Evolutionary conservation across 1,140 invertebrate genomes (phyloP), one percentile per base, ranked within the genome.

Genomic region (Drosophila guanche): DNA sequence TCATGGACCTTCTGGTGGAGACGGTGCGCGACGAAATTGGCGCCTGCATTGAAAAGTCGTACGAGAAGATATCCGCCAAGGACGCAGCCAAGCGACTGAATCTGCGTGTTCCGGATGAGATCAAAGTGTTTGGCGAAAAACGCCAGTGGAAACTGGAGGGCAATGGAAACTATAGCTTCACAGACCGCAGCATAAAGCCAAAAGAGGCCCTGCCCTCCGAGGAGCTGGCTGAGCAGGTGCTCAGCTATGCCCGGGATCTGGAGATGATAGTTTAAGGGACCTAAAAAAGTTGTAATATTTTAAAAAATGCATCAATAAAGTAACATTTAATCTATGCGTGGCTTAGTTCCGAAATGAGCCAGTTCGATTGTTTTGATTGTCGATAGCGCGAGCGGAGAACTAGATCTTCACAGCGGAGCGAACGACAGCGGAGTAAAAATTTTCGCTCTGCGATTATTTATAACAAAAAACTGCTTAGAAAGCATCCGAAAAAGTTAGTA

Each of bases 11-110:
- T 80, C 92, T 99, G 6, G 91, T 99, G 27, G 96, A 99, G 65
- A 99, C 99, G 1, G 97, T 99, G 42, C 94, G 99, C 55, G 96
- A 97, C 89, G 99, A 99, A 92, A 99, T 99, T 85, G 98, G 97
- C 14, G 95, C 95, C 5, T 99, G 98, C 91, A 96, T 99, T 91
- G 98, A 99, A 92, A 98, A 97, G 91, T 98, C 98, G 0, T 99
- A 99, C 92, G 95, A 97, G 57, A 96, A 95, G 89, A 97, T 99
- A 56, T 95, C 96, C 1, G 92, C 97, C 5, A 94, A 94, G 71
- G 98, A 99, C 91, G 98, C 98, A 12, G 95, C 95, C 0, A 93
- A 97, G 76, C 96, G 99, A 94, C 92, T 99, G 0, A 98, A 99
- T 91, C 94, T 99, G 40, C 93, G 94, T 23, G 95, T 95, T 53